Percentiles rank a stretch among this genome's conserved stretches.
Conservation (phyloP, 2,113 vertebrate species). For the Alligator mississippiensis region DNA sequence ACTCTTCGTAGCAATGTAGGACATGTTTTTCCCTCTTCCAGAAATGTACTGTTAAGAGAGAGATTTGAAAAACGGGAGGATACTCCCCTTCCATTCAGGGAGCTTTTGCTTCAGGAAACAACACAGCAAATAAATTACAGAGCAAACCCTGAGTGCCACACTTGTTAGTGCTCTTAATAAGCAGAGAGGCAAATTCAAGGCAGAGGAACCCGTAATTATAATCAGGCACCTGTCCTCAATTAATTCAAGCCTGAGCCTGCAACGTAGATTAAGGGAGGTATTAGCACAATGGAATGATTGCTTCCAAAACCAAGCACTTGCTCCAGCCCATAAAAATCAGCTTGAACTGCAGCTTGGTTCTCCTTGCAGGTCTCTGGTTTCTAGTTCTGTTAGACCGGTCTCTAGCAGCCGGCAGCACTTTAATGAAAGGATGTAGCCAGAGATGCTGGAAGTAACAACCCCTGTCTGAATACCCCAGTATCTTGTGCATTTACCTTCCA, state of each 20-base stretch:
- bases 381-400: accelerated
- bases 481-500: background rate
- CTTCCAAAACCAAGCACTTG: background rate
- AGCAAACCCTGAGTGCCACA: background rate
- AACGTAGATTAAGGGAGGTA: background rate
- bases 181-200: background rate
- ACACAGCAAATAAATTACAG: background rate
- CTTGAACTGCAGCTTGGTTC: background rate
- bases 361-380: background rate
- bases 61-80: background rate
- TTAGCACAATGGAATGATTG: accelerated
- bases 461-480: background rate
- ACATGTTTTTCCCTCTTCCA: background rate
- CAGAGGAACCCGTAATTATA: background rate
- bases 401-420: background rate
- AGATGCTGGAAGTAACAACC: accelerated
- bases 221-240: background rate
- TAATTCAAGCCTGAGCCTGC: background rate
- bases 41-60: accelerated
- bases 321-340: background rate
- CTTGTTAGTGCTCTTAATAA: background rate
- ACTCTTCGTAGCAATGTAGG: background rate
- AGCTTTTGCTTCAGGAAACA: background rate
- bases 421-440: background rate
- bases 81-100: background rate